These are phyloP conservation scores for Leptosomus discolor DNA, from an alignment of 2,113 vertebrate genomes.

Conservation along the genomic window DNA sequence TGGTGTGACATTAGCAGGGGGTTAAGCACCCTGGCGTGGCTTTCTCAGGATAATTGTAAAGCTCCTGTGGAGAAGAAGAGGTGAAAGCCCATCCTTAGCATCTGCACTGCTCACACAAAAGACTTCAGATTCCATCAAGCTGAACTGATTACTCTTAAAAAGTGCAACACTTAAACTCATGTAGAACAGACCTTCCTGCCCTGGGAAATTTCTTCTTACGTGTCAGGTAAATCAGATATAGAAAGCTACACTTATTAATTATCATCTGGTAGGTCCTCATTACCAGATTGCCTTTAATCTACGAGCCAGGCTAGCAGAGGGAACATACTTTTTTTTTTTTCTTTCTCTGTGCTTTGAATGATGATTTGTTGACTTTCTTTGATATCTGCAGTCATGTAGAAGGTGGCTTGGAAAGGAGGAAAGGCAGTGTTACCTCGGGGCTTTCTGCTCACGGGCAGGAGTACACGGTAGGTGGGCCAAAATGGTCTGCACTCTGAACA, in stretches of 20 bases:
- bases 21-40: background rate
- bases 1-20: background rate
- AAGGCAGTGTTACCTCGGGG: background rate
- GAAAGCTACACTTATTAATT: background rate
- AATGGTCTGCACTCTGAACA: background rate
- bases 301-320: background rate
- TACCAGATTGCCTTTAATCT: background rate
- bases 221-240: background rate
- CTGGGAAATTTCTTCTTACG: background rate
- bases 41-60: background rate
- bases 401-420: background rate
- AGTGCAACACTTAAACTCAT: background rate
- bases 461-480: background rate
- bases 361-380: background rate
- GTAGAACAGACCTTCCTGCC: background rate
- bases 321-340: rapidly evolving
- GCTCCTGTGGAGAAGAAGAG: background rate
- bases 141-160: background rate
- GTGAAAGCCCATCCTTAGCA: background rate
- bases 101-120: background rate
- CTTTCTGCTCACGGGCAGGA: background rate
- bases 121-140: background rate
- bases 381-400: background rate
- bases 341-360: background rate
- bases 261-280: background rate